Evolutionary conservation across 2,113 vertebrate species (phyloP), one percentile per base, ranked within the genome.

Genomic region (Plectropomus leopardus): DNA sequence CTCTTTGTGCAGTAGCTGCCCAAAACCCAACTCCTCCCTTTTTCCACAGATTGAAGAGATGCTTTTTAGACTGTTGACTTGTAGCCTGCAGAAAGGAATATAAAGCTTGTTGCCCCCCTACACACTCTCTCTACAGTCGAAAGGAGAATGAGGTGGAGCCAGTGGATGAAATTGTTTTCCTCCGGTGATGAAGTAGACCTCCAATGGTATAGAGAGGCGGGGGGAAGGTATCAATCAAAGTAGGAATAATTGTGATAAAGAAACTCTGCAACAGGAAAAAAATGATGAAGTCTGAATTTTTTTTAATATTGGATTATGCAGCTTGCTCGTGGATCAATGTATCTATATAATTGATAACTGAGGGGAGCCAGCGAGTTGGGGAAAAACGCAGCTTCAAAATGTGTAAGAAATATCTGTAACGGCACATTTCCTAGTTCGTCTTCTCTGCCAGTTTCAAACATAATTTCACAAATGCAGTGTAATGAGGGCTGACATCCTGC

Each of bases 141-240:
- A 80, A 81, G 81, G 89, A 93, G 85, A 94, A 88, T 90, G 91
- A 94, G 92, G 93, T 92, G 91, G 92, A 93, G 92, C 90, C 86
- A 88, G 81, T 86, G 85, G 80, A 88, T 89, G 82, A 90, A 92
- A 93, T 86, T 89, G 90, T 92, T 92, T 92, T 90, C 78, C 86
- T 86, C 50, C 72, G 28, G 87, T 91, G 89, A 93, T 91, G 86
- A 88, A 94, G 84, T 88, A 89, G 86, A 92, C 85, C 87, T 91
- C 87, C 88, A 87, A 71, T 82, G 63, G 72, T 78, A 78, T 30
- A 60, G 75, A 85, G 82, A 82, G 83, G 84, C 55, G 59, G 75
- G 71, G 72, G 53, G 78, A 55, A 78, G 54, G 65, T 75, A 85
- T 91, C 79, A 84, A 88, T 87, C 80, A 81, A 68, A 72, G 54